Conservation (phyloP, 1,140 invertebrate species). For the Ceratina australensis region DNA sequence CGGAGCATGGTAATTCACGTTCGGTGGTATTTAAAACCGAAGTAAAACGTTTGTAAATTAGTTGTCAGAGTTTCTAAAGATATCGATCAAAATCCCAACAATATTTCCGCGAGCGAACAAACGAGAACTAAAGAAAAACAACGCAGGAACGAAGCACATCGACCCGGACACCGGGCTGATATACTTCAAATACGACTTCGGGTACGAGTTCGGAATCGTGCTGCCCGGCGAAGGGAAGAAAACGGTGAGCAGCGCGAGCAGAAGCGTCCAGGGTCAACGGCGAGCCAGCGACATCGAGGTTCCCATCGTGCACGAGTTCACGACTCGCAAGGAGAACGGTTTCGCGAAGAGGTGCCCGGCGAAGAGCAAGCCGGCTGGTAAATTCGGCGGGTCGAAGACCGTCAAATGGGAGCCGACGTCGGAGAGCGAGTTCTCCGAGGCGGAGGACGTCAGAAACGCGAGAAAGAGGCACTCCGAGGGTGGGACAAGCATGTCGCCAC, state of each 20-base stretch:
- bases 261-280: slow-evolving; percentile 78
- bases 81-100: too few species aligned
- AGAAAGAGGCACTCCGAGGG: slow-evolving; percentile 70
- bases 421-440: slow-evolving; percentile 83
- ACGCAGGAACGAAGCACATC: slow-evolving; percentile 87
- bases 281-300: slow-evolving; percentile 81
- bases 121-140: slow-evolving; percentile 1
- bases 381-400: slow-evolving; percentile 78
- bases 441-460: slow-evolving; percentile 75
- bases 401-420: slow-evolving; percentile 84
- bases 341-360: slow-evolving; percentile 56
- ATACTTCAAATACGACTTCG: slow-evolving; percentile 92
- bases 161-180: slow-evolving; percentile 88
- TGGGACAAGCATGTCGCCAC: slow-evolving; percentile 70
- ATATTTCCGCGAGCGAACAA: too few species aligned
- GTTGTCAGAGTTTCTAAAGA: too few species aligned
- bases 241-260: slow-evolving; percentile 77
- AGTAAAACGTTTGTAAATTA: too few species aligned
- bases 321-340: slow-evolving; percentile 70
- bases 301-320: slow-evolving; percentile 83
- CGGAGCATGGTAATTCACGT: slow-evolving; percentile 83
- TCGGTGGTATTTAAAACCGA: neutral
- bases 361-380: slow-evolving; percentile 56
- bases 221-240: slow-evolving; percentile 84
- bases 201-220: slow-evolving; percentile 89